Percentiles rank a stretch among this genome's conserved stretches.
These are phyloP conservation scores for Gobiocypris rarus DNA, from an alignment of 2,113 vertebrate genomes.

Conservation along the genomic window DNA sequence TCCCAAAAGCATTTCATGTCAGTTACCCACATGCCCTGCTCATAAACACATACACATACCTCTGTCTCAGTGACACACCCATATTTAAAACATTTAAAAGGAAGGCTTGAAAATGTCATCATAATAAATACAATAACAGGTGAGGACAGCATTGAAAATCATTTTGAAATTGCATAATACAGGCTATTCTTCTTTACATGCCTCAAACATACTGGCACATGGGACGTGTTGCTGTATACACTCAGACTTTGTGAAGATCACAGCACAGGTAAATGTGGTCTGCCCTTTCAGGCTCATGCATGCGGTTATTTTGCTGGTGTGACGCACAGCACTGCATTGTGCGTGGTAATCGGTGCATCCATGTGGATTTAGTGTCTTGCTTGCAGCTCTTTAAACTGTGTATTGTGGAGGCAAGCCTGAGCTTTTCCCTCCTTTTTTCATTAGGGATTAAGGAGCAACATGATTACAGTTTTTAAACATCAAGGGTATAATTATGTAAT, in stretches of 20 bases:
- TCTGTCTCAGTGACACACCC: neutral
- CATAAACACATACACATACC: neutral
- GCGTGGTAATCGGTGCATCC: slow-evolving; percentile 9
- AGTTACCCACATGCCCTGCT: neutral
- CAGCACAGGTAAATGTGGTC: slow-evolving; percentile 21
- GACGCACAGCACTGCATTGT: slow-evolving; percentile 21
- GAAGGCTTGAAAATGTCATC: neutral
- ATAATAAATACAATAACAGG: neutral
- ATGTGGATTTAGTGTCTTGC: slow-evolving; percentile 19
- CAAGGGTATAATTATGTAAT: slow-evolving; percentile 32
- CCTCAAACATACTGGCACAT: neutral
- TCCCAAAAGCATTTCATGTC: neutral
- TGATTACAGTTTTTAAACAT: slow-evolving; percentile 28
- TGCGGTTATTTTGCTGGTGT: neutral
- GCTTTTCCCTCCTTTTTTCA: slow-evolving; percentile 20
- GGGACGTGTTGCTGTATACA: neutral
- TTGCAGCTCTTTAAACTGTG: neutral
- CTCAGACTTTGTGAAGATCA: slow-evolving; percentile 26
- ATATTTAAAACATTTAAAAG: neutral
- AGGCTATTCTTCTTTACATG: neutral
- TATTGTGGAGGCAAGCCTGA: slow-evolving; percentile 13
- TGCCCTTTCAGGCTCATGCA: slow-evolving; percentile 10
- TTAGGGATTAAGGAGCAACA: neutral
- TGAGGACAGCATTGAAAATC: neutral
- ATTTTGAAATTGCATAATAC: neutral